Conservation (phyloP, 2,797 vertebrate species). For the Taeniopygia guttata region DNA sequence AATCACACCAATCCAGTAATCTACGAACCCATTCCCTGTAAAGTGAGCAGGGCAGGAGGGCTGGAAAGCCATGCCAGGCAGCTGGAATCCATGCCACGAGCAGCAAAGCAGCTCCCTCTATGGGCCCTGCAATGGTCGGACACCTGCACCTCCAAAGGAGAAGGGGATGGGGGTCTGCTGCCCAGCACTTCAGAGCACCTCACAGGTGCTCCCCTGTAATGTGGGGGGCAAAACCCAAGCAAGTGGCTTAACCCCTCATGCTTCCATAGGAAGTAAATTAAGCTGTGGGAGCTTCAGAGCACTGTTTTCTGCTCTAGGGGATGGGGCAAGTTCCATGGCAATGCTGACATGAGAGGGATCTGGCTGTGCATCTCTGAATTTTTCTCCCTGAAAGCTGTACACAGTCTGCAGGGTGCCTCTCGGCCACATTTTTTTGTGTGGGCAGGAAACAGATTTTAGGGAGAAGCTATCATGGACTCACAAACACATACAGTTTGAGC, state of each 20-base stretch:
- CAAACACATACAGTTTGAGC: background rate
- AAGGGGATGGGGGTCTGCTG: background rate
- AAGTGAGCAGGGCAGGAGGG: background rate
- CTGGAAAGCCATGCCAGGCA: background rate
- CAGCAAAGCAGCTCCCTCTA: conserved; percentile 50
- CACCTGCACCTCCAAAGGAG: background rate
- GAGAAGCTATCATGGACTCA: background rate
- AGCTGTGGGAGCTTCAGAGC: background rate
- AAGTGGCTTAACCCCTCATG: background rate
- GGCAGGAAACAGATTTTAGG: background rate
- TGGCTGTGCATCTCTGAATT: background rate
- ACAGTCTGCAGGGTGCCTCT: background rate
- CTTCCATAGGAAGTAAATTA: background rate
- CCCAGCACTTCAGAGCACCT: background rate
- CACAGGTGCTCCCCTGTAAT: background rate
- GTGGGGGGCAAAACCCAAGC: background rate
- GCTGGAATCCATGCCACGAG: background rate
- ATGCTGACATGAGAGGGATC: background rate
- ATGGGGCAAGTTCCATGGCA: background rate
- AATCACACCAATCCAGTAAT: background rate
- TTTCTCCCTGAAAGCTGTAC: background rate
- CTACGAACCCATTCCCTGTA: accelerated
- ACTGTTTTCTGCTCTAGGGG: background rate
- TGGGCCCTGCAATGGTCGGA: background rate
- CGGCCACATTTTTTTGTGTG: background rate